phyloP scores from a whole-genome alignment of 1,140 invertebrate species.

The Ceratosolen solmsi region DNA sequence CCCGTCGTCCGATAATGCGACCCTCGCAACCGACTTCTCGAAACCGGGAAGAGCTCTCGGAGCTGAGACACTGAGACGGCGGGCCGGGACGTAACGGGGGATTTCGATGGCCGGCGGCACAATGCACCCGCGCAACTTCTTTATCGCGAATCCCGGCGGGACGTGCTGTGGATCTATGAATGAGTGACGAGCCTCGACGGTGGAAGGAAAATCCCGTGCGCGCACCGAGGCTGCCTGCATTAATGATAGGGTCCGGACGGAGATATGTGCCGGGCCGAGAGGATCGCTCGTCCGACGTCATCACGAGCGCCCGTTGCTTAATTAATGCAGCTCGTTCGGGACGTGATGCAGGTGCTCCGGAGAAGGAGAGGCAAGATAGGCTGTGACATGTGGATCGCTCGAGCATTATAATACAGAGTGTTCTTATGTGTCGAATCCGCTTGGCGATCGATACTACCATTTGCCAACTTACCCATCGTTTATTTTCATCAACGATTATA shows the following conservation, averaged over 20 bases:
- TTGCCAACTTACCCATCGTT: neutral
- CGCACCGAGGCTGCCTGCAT: neutral
- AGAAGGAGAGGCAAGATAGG: neutral
- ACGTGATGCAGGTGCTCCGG: neutral
- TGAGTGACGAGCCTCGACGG: neutral
- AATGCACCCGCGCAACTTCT: neutral
- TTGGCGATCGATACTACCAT: neutral
- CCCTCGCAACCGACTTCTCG: too few species aligned
- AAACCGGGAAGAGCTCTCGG: too few species aligned
- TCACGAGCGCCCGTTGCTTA: neutral
- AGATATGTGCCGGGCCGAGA: neutral
- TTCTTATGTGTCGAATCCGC: neutral
- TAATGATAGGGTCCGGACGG: neutral
- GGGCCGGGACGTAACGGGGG: too few species aligned
- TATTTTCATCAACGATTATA: neutral
- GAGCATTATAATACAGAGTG: neutral
- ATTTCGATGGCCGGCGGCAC: neutral
- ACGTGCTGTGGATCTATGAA: neutral
- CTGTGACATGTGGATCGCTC: neutral
- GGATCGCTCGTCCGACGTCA: neutral
- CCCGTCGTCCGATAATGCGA: too few species aligned
- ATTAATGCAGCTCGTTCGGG: neutral
- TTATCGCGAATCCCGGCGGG: neutral
- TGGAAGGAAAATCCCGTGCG: neutral
- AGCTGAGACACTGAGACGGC: too few species aligned